A percentile compares a stretch with the other conserved stretches of the same genome.
phyloP scores from a whole-genome alignment of 2,113 vertebrate genomes.

The Laterallus jamaicensis region DNA sequence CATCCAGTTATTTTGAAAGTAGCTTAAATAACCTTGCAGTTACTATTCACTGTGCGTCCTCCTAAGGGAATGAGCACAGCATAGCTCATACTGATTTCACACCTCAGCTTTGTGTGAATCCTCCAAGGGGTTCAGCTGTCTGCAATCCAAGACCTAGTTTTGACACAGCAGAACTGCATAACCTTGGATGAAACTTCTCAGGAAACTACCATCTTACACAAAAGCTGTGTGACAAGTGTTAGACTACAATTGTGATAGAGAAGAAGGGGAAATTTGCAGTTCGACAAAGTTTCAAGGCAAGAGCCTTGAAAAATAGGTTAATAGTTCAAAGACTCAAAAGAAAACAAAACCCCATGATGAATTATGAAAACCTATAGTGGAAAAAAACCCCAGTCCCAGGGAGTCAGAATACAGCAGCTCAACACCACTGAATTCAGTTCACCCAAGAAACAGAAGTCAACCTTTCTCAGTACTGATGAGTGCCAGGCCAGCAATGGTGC shows the following conservation, averaged over 20 bases:
- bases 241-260: background rate
- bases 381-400: background rate
- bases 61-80: background rate
- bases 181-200: constrained; percentile 4
- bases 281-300: too few species aligned
- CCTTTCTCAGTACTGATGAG: background rate
- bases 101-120: constrained; percentile 3
- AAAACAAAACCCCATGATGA: background rate
- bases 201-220: constrained; percentile 10
- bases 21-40: constrained; percentile 31
- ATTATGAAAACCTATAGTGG: background rate
- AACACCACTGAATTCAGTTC: background rate
- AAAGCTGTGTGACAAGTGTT: background rate
- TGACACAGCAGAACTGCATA: background rate
- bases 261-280: background rate
- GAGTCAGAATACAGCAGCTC: background rate
- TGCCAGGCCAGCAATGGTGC: background rate
- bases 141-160: background rate
- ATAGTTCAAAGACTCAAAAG: background rate
- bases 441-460: background rate
- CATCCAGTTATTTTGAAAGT: background rate
- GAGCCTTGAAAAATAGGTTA: background rate
- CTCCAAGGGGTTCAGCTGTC: background rate
- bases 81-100: background rate
- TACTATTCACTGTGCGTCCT: background rate